Evolutionary conservation across 2,797 vertebrate species (phyloP), one percentile per base, ranked within the genome.

Genomic region (Siniperca obscura): DNA sequence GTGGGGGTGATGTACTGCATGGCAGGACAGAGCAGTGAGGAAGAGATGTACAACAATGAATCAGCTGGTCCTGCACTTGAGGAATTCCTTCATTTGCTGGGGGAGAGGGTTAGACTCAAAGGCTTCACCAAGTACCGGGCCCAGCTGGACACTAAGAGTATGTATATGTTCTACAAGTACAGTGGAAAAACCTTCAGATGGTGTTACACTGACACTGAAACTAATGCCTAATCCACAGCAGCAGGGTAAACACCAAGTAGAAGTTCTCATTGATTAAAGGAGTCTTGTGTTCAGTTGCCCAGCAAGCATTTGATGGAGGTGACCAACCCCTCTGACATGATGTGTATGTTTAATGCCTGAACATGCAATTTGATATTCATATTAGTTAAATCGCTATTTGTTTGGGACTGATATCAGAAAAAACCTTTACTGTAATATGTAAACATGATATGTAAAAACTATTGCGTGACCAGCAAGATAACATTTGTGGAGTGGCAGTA

Each of bases 31-130:
- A 99, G 98, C 95, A 97, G 97, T 0, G 98, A 99, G 90, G 98
- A 99, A 81, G 98, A 99, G 91, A 99, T 99, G 98, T 99, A 99
- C 92, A 99, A 99, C 88, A 99, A 99, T 25, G 98, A 99, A 83
- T 94, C 97, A 1, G 97, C 98, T 0, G 97, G 98, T 59, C 97
- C 97, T 0, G 98, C 97, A 7, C 96, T 99, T 78, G 98, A 99
- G 86, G 98, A 99, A 83, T 99, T 99, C 93, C 97, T 99, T 71
- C 97, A 99, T 94, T 96, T 99, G 56, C 83, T 99, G 82, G 98
- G 98, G 86, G 98, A 99, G 87, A 94, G 97, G 25, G 97, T 99
- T 78, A 93, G 98, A 40, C 98, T 99, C 73, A 99, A 99, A 91
- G 98, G 98, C 74, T 99, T 99, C 93, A 96, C 95, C 90, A 99